phyloP scores from a whole-genome alignment of 37 sponge, comb jelly and placozoan genomes.

The Beroe ovata region DNA sequence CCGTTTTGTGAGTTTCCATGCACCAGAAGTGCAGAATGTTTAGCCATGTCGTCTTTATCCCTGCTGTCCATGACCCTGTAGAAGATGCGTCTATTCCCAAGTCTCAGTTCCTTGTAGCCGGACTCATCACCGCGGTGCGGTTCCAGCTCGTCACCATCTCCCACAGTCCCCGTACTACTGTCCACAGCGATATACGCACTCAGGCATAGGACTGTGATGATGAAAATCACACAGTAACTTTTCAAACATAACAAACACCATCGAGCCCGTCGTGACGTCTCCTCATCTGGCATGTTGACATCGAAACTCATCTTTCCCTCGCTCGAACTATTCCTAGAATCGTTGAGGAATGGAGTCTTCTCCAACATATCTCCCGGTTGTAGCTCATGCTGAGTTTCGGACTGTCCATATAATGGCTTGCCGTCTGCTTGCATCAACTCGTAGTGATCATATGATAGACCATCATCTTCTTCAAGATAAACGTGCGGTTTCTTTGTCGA shows the following conservation, averaged over 20 bases:
- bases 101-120: background rate
- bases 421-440: slow-evolving; percentile 3
- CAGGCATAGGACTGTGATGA: background rate
- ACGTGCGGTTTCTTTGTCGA: background rate
- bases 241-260: slow-evolving; percentile 36
- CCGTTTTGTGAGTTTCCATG: background rate
- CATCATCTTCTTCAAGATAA: background rate
- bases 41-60: background rate
- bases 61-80: background rate
- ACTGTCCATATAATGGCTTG: background rate
- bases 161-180: background rate
- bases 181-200: background rate
- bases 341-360: background rate
- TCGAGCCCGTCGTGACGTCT: background rate
- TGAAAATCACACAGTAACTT: slow-evolving; percentile 38
- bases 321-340: background rate
- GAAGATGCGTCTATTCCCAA: background rate
- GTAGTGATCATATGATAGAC: slow-evolving; percentile 44
- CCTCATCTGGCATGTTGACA: slow-evolving; percentile 23
- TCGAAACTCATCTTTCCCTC: background rate
- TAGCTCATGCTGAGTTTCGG: background rate
- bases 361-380: slow-evolving; percentile 9
- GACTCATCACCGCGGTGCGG: background rate
- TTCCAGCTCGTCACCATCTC: background rate
- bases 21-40: background rate